Evolutionary conservation across 2,797 vertebrate species (phyloP), one percentile per base, ranked within the genome.

Genomic region (Bucorvus abyssinicus): DNA sequence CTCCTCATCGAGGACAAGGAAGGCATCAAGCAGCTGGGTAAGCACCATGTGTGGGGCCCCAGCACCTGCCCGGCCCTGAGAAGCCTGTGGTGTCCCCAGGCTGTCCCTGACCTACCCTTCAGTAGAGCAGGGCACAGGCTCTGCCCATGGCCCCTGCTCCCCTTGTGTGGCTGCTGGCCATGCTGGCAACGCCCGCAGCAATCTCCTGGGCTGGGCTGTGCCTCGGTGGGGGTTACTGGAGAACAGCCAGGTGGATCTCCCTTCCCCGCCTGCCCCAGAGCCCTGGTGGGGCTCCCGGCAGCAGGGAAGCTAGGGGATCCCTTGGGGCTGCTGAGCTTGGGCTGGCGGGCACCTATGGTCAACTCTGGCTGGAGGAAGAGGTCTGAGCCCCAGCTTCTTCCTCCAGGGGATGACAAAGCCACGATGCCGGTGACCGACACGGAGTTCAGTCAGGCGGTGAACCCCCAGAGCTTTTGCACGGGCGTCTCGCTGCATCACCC

Each of bases 1-100:
- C 98, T 99, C 84, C 98, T 99, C 83, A 99, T 99, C 45, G 99
- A 99, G 95, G 99, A 99, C 98, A 99, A 99, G 97, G 99, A 99
- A 86, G 99, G 99, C 96, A 99, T 99, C 98, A 99, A 99, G 92
- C 99, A 99, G 96, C 98, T 99, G 49, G 99, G 99, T 99, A 90
- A 98, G 99, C 71, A 16, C 49, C 14, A 2, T 3, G 20, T 36
- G 1, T 1, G 22, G 50, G 14, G 12, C 19, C 49, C 38, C 38
- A 40, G 38, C 38, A 40, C 47, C 20, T 22, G 21, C 47, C 47
- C 9, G 12, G 27, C 34, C 50, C 36, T 0, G 1, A 16, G 50
- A 17, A 23, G 23, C 32, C 23, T 2, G 20, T 1, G 2, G 12
- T 20, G 50, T 12, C 56, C 56, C 40, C 29, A 3, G 27, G 59